A percentile compares a stretch with the other conserved stretches of the same genome.
Conservation (phyloP, 2,888 invertebrate species). For the Sarcophaga subvicina region DNA sequence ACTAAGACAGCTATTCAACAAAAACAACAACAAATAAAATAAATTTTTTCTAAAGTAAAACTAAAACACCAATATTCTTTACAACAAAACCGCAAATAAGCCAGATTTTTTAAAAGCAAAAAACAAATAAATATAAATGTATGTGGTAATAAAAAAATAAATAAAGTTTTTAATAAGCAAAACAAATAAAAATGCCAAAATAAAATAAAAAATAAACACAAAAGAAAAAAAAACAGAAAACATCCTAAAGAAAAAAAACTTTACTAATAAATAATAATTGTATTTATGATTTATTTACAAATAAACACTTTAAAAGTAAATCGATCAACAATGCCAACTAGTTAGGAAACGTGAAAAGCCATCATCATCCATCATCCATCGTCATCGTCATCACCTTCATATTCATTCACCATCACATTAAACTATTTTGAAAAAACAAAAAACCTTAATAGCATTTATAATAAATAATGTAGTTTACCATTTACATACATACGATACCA, state of each 20-base stretch:
- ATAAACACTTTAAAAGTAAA: constrained; percentile 4
- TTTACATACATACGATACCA: neutral
- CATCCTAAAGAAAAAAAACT: constrained; percentile 21
- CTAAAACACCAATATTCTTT: constrained; percentile 56
- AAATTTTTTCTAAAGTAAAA: constrained; percentile 2
- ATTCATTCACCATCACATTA: neutral
- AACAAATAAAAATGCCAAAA: constrained; percentile 54
- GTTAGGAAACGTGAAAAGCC: constrained; percentile 36
- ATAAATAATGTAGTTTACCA: constrained; percentile 15
- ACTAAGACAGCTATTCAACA: constrained; percentile 58
- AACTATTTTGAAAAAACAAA: neutral
- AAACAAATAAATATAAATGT: constrained; percentile 10
- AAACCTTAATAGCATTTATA: constrained; percentile 25
- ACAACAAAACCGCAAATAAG: constrained; percentile 1
- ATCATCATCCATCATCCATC: constrained; percentile 16
- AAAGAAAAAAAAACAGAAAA: constrained; percentile 30
- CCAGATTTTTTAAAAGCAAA: constrained; percentile 26
- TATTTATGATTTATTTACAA: neutral
- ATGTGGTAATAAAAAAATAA: neutral
- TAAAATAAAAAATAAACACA: constrained; percentile 19
- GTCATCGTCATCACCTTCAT: neutral
- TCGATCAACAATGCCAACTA: constrained; percentile 33
- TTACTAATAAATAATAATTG: constrained; percentile 16
- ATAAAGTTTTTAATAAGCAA: neutral
- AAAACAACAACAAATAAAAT: constrained; percentile 35